Evolutionary conservation across 2,113 vertebrate species (phyloP), one percentile per base, ranked within the genome.

Genomic region (Aphyosemion australe): DNA sequence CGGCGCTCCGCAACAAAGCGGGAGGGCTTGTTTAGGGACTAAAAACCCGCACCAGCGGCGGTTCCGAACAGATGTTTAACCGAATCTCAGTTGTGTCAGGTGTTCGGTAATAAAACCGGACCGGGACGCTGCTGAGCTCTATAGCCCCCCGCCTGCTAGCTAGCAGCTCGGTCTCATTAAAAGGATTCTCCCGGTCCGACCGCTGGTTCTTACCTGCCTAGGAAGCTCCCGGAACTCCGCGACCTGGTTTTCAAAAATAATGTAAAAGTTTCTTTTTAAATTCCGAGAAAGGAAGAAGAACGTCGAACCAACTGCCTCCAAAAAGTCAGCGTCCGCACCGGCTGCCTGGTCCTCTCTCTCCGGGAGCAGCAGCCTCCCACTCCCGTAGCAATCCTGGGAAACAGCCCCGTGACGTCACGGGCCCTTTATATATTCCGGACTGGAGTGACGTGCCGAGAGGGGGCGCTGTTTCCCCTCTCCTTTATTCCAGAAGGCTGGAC

Each of bases 331-430:
- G 69, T 79, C 32, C 60, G 46, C 68, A 74, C 77, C 67, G 76
- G 75, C 67, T 57, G 78, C 51, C 69, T 69, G 78, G 68, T 75
- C 78, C 69, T 52, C 74, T 8, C 60, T 80, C 75, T 78, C 61
- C 80, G 85, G 76, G 69, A 80, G 77, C 84, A 19, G 61, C 74
- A 73, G 87, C 83, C 80, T 84, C 86, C 70, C 41, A 82, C 52
- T 84, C 86, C 88, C 78, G 78, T 80, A 78, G 80, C 63, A 59
- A 66, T 75, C 83, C 89, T 80, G 82, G 85, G 89, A 88, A 90
- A 79, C 76, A 31, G 65, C 69, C 69, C 61, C 63, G 83, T 89
- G 84, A 88, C 88, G 88, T 88, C 88, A 89, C 74, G 8, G 14
- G 31, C 37, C 3, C 59, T 47, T 16, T 62, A 32, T 57, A 69